Conservation (phyloP, 2,888 invertebrate species). For the Falcaria lacertinaria region DNA sequence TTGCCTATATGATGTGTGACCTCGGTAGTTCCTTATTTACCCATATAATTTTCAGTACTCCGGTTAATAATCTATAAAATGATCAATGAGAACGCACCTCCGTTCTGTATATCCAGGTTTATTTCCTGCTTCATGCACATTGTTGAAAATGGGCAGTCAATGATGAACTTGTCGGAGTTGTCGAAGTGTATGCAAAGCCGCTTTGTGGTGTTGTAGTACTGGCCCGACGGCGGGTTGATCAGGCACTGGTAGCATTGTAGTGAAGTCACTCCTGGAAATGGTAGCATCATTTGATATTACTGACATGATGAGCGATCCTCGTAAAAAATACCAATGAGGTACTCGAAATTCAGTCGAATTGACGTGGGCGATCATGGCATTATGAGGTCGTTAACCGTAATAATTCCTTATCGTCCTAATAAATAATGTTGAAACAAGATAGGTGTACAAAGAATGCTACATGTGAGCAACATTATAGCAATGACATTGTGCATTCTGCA, state of each 20-base stretch:
- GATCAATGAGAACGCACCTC: slow-evolving; percentile 83
- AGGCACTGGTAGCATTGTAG: slow-evolving; percentile 88
- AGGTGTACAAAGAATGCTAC: background rate
- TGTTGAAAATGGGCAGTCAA: slow-evolving; percentile 89
- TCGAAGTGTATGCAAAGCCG: slow-evolving; percentile 88
- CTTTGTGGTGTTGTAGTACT: slow-evolving; percentile 80
- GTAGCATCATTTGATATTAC: background rate
- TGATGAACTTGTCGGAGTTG: slow-evolving; percentile 83
- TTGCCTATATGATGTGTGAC: too few species aligned
- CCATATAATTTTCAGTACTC: background rate
- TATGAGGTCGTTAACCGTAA: too few species aligned
- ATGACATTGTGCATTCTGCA: background rate
- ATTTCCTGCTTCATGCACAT: slow-evolving; percentile 90
- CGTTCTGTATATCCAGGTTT: slow-evolving; percentile 82
- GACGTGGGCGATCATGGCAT: too few species aligned
- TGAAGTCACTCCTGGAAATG: slow-evolving; percentile 60
- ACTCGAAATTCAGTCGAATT: too few species aligned
- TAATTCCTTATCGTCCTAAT: background rate
- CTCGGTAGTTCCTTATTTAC: too few species aligned
- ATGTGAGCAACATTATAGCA: background rate
- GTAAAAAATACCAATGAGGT: too few species aligned
- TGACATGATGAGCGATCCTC: background rate
- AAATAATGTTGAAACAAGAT: background rate
- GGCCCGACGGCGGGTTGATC: slow-evolving; percentile 79
- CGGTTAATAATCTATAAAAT: too few species aligned